Base-by-base conservation (phyloP, 1,140 invertebrate species). In the Aradophagus sp. region DNA sequence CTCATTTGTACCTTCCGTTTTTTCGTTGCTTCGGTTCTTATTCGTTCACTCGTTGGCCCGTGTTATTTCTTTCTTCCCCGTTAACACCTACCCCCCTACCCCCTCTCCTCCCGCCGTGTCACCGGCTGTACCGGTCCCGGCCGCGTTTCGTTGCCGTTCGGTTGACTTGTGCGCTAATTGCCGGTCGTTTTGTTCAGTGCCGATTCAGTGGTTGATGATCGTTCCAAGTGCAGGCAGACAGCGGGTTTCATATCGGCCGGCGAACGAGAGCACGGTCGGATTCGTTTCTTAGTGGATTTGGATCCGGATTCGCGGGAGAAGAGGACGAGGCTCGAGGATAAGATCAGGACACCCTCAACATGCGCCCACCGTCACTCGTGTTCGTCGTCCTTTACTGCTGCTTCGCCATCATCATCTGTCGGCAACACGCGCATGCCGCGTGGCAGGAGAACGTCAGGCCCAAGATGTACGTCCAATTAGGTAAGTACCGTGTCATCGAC, bases 381-480 rank as follows among this genome's bases (percentile, higher is more conserved):
- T 53, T 77, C 58, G 61, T 44, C 41, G 63, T 73, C n/a, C n/a
- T n/a, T n/a, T n/a, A n/a, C 42, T 70, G 66, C 63, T 74, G 70
- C 72, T 68, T 77, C 38, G 73, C 72, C 74, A 68, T 53, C 6
- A 73, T 75, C 35, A n/a, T n/a, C n/a, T n/a, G n/a, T n/a, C 50
- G 79, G 38, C 73, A 80, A 47, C 29, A 78, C 26, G 73, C 74
- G 7, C 56, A 82, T 26, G 85, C 83, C 6, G 90, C 91, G 73
- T 93, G 92, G 93, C 93, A 94, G 89, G 92, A 93, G 84, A 94
- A 94, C 86, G 90, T 93, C 84, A 89, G 92, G 86, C 92, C 93
- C 75, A 94, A 93, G 89, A 92, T 93, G 89, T 93, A 91, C 88
- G 92, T 93, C 81, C 91, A 93, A 89, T 88, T 93, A 89, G 93